phyloP scores from a whole-genome alignment of 2,797 vertebrate genomes.

The Rousettus madagascariensis region DNA sequence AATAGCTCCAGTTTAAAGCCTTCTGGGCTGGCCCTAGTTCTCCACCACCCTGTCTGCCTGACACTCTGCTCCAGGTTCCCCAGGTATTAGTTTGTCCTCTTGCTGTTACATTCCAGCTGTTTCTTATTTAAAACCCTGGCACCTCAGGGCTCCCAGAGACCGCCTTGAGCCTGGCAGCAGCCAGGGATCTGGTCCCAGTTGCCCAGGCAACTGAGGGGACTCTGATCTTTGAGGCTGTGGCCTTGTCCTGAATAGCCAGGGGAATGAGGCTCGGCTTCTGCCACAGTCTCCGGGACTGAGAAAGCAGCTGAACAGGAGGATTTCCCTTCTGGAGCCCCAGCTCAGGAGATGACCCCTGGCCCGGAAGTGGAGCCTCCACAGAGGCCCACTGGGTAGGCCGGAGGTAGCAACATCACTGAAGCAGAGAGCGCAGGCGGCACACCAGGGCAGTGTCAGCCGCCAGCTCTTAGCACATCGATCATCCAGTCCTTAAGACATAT shows the following conservation, averaged over 20 bases:
- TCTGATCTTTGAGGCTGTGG: not conserved
- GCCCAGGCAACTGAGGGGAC: accelerated
- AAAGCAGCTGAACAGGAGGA: not conserved
- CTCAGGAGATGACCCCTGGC: not conserved
- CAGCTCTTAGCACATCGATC: conserved; percentile 77
- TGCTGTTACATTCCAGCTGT: not conserved
- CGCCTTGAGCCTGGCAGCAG: not conserved
- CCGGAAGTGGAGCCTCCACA: not conserved
- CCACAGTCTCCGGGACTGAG: accelerated
- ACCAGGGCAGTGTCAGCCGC: conserved; percentile 76
- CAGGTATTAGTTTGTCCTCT: not conserved
- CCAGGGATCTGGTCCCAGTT: not conserved
- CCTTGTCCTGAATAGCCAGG: not conserved
- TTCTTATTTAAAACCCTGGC: not conserved
- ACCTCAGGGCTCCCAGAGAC: not conserved
- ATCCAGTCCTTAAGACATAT: conserved; percentile 88
- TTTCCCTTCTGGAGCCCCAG: accelerated
- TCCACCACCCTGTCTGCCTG: accelerated
- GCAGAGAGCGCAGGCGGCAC: conserved; percentile 36
- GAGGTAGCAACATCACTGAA: accelerated
- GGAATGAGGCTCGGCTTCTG: not conserved
- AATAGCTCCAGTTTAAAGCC: not conserved
- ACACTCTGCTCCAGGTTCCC: not conserved
- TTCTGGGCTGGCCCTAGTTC: accelerated
- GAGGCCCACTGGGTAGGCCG: not conserved